Base-by-base conservation (phyloP, 2,797 vertebrate species). In the Arrhamphus sclerolepis region DNA sequence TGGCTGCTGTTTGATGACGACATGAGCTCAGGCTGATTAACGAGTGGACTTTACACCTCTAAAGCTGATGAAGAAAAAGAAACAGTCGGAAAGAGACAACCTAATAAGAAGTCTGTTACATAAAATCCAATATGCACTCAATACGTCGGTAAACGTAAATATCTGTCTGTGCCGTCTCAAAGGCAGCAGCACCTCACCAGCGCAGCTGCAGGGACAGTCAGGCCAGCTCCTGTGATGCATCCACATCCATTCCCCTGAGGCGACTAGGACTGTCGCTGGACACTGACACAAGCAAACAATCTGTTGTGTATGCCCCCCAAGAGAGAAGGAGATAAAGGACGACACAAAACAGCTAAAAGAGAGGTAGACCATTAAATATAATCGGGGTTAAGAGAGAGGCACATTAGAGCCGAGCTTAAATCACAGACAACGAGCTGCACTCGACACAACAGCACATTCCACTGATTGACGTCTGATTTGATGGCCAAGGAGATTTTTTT, bases 301-400 rank as follows among this genome's bases (percentile, higher is more conserved):
- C 56, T 60, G 70, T 71, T 70, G 70, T 79, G 38, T 26, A 6
- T 26, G 64, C 61, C 56, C 68, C 29, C 39, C 53, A 6, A 39
- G 61, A 66, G 46, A 70, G 26, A 48, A 17, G 28, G 57, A 55
- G 13, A 24, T 31, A 51, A 9, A 38, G 51, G n/a, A 44, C 28
- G 56, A 46, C 7, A 50, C 58, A 38, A 47, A 63, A 48, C 56
- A 38, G 57, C 42, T 43, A 38, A 66, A 46, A 66, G 56, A 56
- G 38, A 61, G 64, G 68, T 58, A 77, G 66, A 86, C 85, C 81
- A 82, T 81, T 80, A 87, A 87, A 89, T 87, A 81, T 87, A 81
- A 89, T 87, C 77, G 67, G 68, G 82, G 79, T 90, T 90, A 90
- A 91, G 85, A 88, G 87, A 86, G 82, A 86, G 57, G 73, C 63